These are phyloP conservation scores for Butorides virescens DNA, from an alignment of 2,113 vertebrate species.

Conservation along the genomic window DNA sequence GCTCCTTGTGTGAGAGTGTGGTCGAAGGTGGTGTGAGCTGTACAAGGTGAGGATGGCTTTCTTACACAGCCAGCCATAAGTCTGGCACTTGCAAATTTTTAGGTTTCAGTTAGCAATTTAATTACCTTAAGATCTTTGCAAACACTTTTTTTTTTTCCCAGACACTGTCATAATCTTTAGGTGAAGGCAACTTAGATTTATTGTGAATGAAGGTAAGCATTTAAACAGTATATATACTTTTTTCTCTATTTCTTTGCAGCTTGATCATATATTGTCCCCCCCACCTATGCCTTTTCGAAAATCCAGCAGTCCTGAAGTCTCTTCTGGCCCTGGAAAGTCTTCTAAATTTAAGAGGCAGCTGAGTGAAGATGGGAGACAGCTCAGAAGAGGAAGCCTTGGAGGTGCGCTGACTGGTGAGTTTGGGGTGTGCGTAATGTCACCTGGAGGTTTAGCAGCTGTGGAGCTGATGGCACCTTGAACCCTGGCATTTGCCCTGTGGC, in stretches of 20 bases:
- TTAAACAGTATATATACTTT: background rate
- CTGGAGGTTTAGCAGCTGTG: background rate
- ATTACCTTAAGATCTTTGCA: background rate
- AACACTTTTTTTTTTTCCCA: background rate
- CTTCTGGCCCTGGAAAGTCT: constrained; percentile 71
- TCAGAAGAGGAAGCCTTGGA: constrained; percentile 91
- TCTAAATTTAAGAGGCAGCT: constrained; percentile 85
- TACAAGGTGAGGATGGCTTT: background rate
- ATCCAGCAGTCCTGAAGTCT: constrained; percentile 88
- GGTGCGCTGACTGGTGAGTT: constrained; percentile 87
- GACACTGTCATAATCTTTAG: background rate
- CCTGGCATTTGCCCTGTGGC: background rate
- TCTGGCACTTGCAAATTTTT: background rate
- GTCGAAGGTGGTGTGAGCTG: background rate
- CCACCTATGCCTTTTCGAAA: constrained; percentile 83
- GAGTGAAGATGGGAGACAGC: constrained; percentile 85
- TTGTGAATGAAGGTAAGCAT: background rate
- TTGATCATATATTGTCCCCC: constrained; percentile 88
- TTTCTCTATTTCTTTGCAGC: constrained; percentile 70
- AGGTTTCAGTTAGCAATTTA: background rate
- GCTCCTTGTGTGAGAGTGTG: no score
- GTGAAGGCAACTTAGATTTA: background rate
- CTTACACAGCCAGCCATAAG: background rate
- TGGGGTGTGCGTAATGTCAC: background rate
- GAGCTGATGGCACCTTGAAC: background rate